Evolutionary conservation across 2,888 invertebrate genomes (phyloP), one percentile per base, ranked within the genome.

Genomic region (Acleris sparsana): DNA sequence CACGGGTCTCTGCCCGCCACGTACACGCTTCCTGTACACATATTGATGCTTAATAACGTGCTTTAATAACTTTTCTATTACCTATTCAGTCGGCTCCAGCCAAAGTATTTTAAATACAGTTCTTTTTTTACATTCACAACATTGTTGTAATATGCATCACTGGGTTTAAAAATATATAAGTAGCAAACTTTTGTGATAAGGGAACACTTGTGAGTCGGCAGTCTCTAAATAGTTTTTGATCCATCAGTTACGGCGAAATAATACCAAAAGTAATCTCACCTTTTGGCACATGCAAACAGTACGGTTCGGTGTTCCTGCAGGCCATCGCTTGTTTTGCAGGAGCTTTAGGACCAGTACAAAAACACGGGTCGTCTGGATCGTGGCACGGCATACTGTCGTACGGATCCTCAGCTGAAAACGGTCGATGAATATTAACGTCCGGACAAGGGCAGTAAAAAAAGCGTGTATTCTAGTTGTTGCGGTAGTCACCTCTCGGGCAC

Each of bases 241-340:
- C 52, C 22, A 46, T 1, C 39, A 53, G 25, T 29, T 49, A 17
- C 39, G 13, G 13, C 4, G 13, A 13, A 46, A 9, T n/a, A 5
- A 7, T 20, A 49, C 18, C 11, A n/a, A 20, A 17, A 43, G n/a
- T 49, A 46, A 44, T 56, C 79, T 84, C 75, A 92, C 92, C 92
- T 90, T 90, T 91, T 17, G 92, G 92, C 68, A 92, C 77, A 71
- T 92, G 92, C 60, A 92, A 78, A 72, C 92, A 92, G 70, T 92
- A 92, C 74, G 83, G 84, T 55, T 89, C 88, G 25, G 86, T 92
- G 70, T 92, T 92, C 68, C 88, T 82, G 74, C 92, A 92, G 20
- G 72, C 77, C 85, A 90, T 84, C 55, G 78, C 77, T 70, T 80
- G 76, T 69, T 85, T 85, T n/a, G 70, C 57, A 29, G 75, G 62